These are phyloP conservation scores for Pterobdella sp. DNA, from an alignment of 2,888 invertebrate species.

Conservation along the genomic window DNA sequence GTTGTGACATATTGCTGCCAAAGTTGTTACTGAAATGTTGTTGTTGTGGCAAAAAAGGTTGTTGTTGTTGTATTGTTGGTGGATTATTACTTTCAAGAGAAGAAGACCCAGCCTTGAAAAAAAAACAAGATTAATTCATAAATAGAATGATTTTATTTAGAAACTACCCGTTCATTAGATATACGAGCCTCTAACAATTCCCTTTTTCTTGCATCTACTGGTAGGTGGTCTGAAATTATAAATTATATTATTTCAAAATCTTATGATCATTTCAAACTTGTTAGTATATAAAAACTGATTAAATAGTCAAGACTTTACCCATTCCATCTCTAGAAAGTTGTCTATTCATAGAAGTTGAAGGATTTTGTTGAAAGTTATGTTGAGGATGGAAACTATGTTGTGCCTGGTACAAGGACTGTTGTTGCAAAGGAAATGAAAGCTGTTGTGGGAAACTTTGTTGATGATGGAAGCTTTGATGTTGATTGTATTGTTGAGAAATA, in stretches of 20 bases:
- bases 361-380: neutral
- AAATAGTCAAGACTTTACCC: neutral
- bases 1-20: neutral
- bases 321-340: slow-evolving; percentile 7
- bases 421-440: too few relatives aligned
- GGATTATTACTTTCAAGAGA: slow-evolving; percentile 4
- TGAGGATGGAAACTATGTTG: neutral
- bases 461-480: neutral
- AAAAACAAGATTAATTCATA: slow-evolving; percentile 3
- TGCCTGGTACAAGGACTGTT: neutral
- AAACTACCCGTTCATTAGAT: slow-evolving; percentile 24
- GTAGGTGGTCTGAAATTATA: too few relatives aligned
- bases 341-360: neutral
- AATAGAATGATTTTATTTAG: neutral
- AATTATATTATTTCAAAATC: slow-evolving; percentile 19
- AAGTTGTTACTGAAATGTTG: too few relatives aligned
- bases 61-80: too few relatives aligned
- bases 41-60: too few relatives aligned
- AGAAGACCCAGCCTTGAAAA: neutral
- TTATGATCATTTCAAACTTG: neutral
- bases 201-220: slow-evolving; percentile 90
- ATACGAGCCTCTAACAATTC: slow-evolving; percentile 88
- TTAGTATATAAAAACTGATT: neutral
- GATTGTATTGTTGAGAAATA: neutral
- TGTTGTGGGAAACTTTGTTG: neutral